Percentiles rank a stretch among this genome's conserved stretches.
Conservation (phyloP, 2,888 invertebrate species). For the Hyposoter didymator region DNA sequence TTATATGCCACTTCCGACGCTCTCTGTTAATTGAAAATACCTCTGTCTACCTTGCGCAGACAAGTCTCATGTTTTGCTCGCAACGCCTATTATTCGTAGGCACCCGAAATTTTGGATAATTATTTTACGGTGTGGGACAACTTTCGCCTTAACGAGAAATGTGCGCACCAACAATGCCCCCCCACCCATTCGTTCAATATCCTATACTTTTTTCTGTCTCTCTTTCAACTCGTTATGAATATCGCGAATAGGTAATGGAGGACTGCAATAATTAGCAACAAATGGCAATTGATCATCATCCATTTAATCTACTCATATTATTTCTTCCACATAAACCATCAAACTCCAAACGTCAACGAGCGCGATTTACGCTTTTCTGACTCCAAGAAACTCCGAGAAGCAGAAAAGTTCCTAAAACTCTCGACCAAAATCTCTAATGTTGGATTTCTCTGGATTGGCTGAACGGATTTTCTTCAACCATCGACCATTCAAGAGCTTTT, state of each 20-base stretch:
- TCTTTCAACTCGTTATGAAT: neutral
- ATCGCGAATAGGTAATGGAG: neutral
- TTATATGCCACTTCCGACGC: conserved; percentile 19
- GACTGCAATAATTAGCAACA: neutral
- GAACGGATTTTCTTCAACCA: too few relatives aligned
- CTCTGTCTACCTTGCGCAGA: neutral
- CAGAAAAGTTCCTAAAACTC: too few relatives aligned
- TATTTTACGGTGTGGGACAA: neutral
- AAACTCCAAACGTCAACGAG: too few relatives aligned
- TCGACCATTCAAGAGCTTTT: too few relatives aligned
- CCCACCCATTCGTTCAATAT: neutral
- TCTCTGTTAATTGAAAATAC: conserved; percentile 37
- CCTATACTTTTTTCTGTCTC: neutral
- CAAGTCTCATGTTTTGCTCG: neutral
- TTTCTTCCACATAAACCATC: neutral
- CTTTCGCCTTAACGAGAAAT: neutral
- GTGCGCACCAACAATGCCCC: neutral
- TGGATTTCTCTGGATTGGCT: too few relatives aligned
- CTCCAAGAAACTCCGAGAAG: too few relatives aligned
- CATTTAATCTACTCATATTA: neutral
- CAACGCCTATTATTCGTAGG: too few relatives aligned
- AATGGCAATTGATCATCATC: neutral
- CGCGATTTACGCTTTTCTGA: too few relatives aligned
- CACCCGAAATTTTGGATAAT: neutral
- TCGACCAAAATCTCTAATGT: too few relatives aligned